Evolutionary conservation across 2,888 invertebrate genomes (phyloP), one percentile per base, ranked within the genome.

Genomic region (Hyalella azteca): DNA sequence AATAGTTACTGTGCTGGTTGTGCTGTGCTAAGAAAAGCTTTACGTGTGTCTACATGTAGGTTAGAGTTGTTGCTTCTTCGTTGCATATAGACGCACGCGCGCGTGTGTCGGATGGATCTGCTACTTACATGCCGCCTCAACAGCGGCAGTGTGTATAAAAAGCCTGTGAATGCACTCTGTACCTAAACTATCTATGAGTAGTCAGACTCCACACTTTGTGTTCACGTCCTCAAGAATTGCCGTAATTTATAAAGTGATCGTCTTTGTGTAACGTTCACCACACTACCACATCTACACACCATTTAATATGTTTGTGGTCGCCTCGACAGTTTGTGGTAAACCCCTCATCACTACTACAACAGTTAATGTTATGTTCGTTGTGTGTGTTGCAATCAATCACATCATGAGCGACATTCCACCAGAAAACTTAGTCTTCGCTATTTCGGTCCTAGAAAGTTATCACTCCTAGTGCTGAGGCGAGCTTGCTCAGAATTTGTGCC

Each of bases 131-230:
- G 66, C 36, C 36, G 66, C 66, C 19, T 39, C 2, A 29, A n/a
- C 36, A 36, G 36, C 66, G 66, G 66, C 66, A 66, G 66, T 66
- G 19, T 66, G 66, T 66, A 66, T 66, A 66, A 66, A n/a, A 66
- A 15, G 66, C 36, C 66, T 66, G 66, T 66, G 66, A 66, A 66
- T 66, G 66, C 66, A 66, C 66, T 66, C 66, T n/a, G 66, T 66
- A 66, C 66, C 66, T 66, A 66, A 66, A 32, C 66, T 66, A 66
- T 39, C 15, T 39, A 36, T 66, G 36, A 36, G 32, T 54, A 22
- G 29, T n/a, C 32, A 32, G 22, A 22, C 66, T 66, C 66, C 66
- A 66, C 66, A 66, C 66, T 66, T 66, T 66, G 66, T 66, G 66
- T 66, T 66, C 66, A 66, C 36, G 66, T 66, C 36, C 11, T 36